Evolutionary conservation across 1,140 invertebrate genomes (phyloP).

Genomic region (Neuroterus valhalla): DNA sequence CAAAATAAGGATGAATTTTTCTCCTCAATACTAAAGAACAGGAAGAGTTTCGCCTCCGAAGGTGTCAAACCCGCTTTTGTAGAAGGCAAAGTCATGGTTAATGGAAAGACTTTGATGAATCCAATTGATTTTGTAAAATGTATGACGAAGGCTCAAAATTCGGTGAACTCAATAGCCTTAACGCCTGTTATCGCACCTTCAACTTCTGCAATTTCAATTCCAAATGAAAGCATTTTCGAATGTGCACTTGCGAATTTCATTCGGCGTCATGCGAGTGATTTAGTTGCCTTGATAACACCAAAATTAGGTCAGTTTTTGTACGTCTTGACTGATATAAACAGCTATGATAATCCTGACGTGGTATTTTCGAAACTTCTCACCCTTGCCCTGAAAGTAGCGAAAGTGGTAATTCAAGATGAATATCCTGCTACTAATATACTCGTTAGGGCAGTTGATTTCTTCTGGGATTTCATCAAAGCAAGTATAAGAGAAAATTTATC

Average conservation of each 20-base stretch:
- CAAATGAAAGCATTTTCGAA: constrained; percentile 29
- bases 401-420: background rate
- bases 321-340: background rate
- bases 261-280: background rate
- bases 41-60: background rate
- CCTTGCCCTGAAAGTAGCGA: background rate
- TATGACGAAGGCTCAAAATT: background rate
- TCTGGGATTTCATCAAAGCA: constrained; percentile 3
- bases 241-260: background rate
- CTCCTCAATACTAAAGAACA: constrained; percentile 36
- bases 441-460: background rate
- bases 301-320: background rate
- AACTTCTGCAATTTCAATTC: constrained; percentile 28
- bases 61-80: constrained; percentile 34
- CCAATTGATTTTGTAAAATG: constrained; percentile 41
- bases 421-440: background rate
- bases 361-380: background rate
- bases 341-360: background rate
- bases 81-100: constrained; percentile 41
- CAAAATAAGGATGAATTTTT: constrained; percentile 52
- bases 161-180: background rate
- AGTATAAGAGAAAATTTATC: background rate
- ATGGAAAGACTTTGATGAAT: constrained; percentile 44
- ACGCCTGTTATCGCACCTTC: background rate
- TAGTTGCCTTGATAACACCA: background rate